These are phyloP conservation scores for Eupithecia pulchellata DNA, from an alignment of 2,888 invertebrate genomes.

Conservation along the genomic window DNA sequence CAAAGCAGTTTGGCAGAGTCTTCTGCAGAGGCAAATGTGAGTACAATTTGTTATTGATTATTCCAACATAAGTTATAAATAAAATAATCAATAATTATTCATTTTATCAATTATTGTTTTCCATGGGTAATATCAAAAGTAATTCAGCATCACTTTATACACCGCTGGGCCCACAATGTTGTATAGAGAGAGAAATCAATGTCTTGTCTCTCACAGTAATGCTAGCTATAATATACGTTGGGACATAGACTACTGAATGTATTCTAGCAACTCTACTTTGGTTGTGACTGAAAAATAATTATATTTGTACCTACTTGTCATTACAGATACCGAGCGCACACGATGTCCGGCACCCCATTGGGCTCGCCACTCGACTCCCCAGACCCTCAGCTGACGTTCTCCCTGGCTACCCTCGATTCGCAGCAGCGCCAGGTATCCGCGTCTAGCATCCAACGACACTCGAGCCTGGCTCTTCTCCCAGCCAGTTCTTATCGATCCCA, in stretches of 20 bases:
- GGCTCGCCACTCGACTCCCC: conserved; percentile 94
- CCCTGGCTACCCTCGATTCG: conserved; percentile 86
- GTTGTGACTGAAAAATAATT: not conserved
- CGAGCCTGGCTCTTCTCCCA: conserved; percentile 77
- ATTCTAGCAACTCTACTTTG: not conserved
- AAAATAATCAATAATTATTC: too few relatives aligned
- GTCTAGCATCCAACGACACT: conserved; percentile 79
- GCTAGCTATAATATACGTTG: too few relatives aligned
- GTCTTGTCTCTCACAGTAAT: too few relatives aligned
- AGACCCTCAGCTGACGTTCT: conserved; percentile 88
- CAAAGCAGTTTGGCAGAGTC: conserved; percentile 96
- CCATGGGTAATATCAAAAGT: too few relatives aligned
- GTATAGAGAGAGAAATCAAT: too few relatives aligned
- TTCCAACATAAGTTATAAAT: too few relatives aligned
- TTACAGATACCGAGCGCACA: conserved; percentile 93
- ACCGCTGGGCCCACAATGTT: too few relatives aligned
- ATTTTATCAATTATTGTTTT: too few relatives aligned
- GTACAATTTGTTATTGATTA: too few relatives aligned
- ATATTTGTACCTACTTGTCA: not conserved
- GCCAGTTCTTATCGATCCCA: conserved; percentile 82
- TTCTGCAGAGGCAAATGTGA: conserved; percentile 94
- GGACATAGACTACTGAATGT: too few relatives aligned
- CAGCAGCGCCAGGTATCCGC: conserved; percentile 88
- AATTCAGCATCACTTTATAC: too few relatives aligned
- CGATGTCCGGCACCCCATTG: conserved; percentile 91